Evolutionary conservation across 2,888 invertebrate species (phyloP).

Genomic region (Cheilosia pagana): DNA sequence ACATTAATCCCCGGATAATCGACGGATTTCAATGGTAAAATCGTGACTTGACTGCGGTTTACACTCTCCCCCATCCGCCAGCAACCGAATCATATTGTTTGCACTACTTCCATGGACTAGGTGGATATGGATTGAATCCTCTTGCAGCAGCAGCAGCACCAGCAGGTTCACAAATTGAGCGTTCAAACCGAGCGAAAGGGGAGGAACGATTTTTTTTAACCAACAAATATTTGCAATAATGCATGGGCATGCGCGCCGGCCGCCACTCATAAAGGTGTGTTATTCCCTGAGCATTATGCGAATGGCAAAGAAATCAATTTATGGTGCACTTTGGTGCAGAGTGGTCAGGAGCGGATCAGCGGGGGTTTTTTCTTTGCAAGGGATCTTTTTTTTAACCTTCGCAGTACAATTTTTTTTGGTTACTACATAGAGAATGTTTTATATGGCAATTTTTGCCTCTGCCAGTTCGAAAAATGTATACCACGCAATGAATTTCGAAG

Average conservation of each 20-base stretch:
- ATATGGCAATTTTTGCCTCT: too few relatives aligned
- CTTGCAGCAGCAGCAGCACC: neutral
- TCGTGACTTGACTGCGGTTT: constrained; percentile 53
- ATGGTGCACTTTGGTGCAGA: constrained; percentile 2
- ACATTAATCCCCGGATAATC: constrained; percentile 61
- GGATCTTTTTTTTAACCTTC: too few relatives aligned
- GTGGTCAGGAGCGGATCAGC: constrained; percentile 22
- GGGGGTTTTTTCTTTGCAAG: neutral
- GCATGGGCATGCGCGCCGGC: constrained; percentile 21
- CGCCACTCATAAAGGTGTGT: constrained; percentile 41
- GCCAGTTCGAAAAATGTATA: too few relatives aligned
- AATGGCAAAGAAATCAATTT: constrained; percentile 47
- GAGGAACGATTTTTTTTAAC: constrained; percentile 9
- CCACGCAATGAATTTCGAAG: too few relatives aligned
- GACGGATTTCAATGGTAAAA: constrained; percentile 59
- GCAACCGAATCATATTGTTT: constrained; percentile 56
- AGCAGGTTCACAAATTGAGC: constrained; percentile 53
- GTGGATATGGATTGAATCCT: constrained; percentile 26
- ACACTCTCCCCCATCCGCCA: neutral
- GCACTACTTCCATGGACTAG: constrained; percentile 38
- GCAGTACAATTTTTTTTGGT: too few relatives aligned
- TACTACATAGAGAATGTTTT: too few relatives aligned
- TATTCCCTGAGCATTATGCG: constrained; percentile 30
- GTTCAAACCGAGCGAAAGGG: constrained; percentile 13
- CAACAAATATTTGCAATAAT: constrained; percentile 36